phyloP scores from a whole-genome alignment of 2,113 vertebrate species.

The Stictonetta naevosa region DNA sequence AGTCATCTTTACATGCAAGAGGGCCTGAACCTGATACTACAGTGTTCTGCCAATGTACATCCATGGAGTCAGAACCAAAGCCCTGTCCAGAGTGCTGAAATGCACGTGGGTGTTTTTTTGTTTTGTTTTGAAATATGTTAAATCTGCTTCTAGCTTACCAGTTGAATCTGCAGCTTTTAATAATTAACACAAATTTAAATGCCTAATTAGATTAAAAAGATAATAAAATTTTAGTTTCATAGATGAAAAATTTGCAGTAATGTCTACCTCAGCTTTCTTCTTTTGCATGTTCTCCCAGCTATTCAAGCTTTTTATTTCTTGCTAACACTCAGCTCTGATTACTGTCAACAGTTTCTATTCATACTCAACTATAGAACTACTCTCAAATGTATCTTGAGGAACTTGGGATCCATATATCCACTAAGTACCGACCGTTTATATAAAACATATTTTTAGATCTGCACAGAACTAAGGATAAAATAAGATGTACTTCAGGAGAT shows the following conservation, averaged over 20 bases:
- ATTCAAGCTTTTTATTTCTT: background rate
- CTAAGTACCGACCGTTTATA: background rate
- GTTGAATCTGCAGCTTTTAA: background rate
- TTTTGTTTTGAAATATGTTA: accelerated
- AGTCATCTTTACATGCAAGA: background rate
- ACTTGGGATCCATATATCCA: background rate
- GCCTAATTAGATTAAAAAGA: background rate
- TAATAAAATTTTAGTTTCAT: background rate
- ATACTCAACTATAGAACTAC: background rate
- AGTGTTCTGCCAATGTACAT: accelerated
- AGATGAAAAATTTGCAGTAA: background rate
- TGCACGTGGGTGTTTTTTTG: accelerated
- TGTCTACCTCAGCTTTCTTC: background rate
- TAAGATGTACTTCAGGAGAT: background rate
- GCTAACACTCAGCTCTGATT: background rate
- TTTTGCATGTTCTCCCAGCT: background rate
- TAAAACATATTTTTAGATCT: background rate
- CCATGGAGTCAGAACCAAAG: accelerated
- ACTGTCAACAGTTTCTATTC: background rate
- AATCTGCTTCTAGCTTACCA: background rate
- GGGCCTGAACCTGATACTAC: accelerated
- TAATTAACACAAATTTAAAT: background rate
- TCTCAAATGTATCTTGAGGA: background rate
- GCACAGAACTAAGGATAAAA: background rate
- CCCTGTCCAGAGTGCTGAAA: conserved; percentile 43